Conservation (phyloP, 2,888 invertebrate species). For the Limnephilus marmoratus region DNA sequence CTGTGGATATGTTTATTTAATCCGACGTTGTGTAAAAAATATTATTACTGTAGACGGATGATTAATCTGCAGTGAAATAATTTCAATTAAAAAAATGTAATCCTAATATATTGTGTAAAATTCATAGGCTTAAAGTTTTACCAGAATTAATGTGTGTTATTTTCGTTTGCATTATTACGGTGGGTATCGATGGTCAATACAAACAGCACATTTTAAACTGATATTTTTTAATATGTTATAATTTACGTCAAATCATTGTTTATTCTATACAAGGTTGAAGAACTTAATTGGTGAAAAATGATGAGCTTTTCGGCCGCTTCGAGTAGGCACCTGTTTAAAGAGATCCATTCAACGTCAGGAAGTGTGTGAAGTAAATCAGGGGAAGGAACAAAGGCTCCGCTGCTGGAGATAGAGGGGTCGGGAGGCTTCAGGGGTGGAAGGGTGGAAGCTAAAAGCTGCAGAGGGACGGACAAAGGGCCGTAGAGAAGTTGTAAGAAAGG, state of each 20-base stretch:
- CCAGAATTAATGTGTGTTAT: too few species aligned
- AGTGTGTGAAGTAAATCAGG: constrained; percentile 59
- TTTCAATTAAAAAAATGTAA: too few species aligned
- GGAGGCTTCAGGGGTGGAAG: constrained; percentile 17
- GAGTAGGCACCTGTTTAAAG: constrained; percentile 37
- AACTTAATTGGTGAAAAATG: constrained; percentile 45
- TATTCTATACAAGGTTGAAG: neutral
- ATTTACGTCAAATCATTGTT: neutral
- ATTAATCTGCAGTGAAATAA: too few species aligned
- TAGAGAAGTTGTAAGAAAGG: constrained; percentile 54
- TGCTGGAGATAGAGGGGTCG: neutral
- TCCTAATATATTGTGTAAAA: too few species aligned
- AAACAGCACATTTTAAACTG: neutral
- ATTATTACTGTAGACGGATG: too few species aligned
- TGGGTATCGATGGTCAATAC: neutral
- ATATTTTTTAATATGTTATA: neutral
- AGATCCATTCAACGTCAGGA: constrained; percentile 36
- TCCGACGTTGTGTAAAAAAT: too few species aligned
- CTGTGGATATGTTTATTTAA: too few species aligned
- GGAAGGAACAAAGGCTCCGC: constrained; percentile 55
- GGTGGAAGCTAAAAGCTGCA: constrained; percentile 51
- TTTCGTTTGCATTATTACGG: too few species aligned
- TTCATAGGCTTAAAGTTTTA: too few species aligned
- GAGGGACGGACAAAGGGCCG: constrained; percentile 39
- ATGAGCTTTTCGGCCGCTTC: constrained; percentile 8